Percentiles rank a stretch among this genome's conserved stretches.
Evolutionary conservation across 2,797 vertebrate species (phyloP).

Genomic region (Myotis myotis): DNA sequence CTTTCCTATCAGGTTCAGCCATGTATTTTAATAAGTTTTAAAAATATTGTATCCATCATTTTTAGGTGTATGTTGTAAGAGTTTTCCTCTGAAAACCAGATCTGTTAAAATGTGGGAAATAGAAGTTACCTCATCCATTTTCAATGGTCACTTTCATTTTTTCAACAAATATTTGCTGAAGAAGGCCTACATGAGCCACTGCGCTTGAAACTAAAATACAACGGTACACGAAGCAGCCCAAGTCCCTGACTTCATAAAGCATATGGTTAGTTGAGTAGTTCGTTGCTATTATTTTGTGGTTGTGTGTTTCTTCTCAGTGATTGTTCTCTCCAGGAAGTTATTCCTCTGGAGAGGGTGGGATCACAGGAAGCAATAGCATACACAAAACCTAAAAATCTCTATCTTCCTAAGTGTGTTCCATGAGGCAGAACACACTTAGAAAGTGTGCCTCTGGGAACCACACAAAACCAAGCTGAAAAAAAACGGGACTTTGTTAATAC

Average conservation of each 20-base stretch:
- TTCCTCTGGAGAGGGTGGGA: background rate
- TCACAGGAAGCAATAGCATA: background rate
- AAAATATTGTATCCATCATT: background rate
- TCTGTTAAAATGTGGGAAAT: background rate
- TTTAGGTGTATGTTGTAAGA: background rate
- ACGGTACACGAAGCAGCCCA: background rate
- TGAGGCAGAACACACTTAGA: background rate
- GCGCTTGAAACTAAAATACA: background rate
- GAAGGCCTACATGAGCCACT: background rate
- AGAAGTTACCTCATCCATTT: background rate
- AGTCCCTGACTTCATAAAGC: background rate
- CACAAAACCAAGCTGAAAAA: background rate
- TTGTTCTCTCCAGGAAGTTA: background rate
- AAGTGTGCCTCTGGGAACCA: background rate
- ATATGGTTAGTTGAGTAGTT: background rate
- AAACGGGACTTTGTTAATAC: background rate
- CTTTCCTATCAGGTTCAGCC: background rate
- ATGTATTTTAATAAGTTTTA: background rate
- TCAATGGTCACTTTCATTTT: background rate
- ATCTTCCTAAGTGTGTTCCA: background rate
- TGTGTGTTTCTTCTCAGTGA: background rate
- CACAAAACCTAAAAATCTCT: background rate
- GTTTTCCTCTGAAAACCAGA: background rate
- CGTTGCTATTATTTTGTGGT: background rate
- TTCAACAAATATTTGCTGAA: conserved; percentile 11